A percentile compares a stretch with the other conserved stretches of the same genome.
Evolutionary conservation across 2,888 invertebrate species (phyloP).

Genomic region (Metalampra italica): DNA sequence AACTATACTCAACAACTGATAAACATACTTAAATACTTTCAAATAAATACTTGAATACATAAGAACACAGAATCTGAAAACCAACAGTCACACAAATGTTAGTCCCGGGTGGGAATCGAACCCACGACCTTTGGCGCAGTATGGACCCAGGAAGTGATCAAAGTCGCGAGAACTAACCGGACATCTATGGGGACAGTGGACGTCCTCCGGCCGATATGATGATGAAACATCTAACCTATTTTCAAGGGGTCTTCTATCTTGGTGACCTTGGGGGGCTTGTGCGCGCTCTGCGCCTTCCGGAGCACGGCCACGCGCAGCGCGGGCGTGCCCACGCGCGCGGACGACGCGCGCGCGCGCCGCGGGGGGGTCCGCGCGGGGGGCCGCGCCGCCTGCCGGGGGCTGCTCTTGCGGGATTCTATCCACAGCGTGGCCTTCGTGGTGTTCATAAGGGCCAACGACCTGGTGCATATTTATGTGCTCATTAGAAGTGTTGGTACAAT

Average conservation of each 20-base stretch:
- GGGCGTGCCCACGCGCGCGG: conserved; percentile 27
- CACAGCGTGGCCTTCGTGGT: conserved; percentile 55
- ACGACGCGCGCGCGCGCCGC: conserved; percentile 2
- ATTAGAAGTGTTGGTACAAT: too few species aligned
- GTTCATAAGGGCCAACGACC: conserved; percentile 9
- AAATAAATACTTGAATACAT: too few species aligned
- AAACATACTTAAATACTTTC: too few species aligned
- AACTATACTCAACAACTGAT: too few species aligned
- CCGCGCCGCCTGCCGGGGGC: conserved; percentile 18
- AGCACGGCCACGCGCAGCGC: conserved; percentile 43
- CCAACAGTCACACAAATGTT: too few species aligned
- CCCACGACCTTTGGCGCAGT: too few species aligned
- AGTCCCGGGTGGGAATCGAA: too few species aligned
- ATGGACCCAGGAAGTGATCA: too few species aligned
- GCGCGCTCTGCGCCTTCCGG: conserved; percentile 31
- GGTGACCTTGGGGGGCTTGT: conserved; percentile 22
- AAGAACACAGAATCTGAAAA: too few species aligned
- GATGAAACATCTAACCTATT: conserved; percentile 19
- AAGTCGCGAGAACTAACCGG: too few species aligned
- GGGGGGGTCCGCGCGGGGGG: conserved; percentile 1
- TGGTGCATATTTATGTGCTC: neutral
- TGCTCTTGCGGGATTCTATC: conserved; percentile 54
- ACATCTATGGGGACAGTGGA: too few species aligned
- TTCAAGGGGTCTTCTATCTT: conserved; percentile 50
- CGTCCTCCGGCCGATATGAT: too few species aligned